Evolutionary conservation across 2,888 invertebrate genomes (phyloP).

Genomic region (Cephus pygmeus): DNA sequence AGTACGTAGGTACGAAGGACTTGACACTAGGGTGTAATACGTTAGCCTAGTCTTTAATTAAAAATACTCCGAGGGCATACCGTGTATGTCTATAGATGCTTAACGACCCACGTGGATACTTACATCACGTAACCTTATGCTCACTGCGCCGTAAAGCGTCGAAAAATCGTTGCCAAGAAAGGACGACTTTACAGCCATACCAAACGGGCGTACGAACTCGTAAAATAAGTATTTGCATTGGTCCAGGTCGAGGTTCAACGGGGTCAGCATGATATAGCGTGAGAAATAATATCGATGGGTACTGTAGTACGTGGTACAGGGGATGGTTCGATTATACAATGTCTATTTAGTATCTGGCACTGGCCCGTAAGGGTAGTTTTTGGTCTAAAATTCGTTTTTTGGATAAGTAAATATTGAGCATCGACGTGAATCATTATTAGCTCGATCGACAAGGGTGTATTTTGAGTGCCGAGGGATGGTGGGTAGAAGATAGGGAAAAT

Average conservation of each 20-base stretch:
- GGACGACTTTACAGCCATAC: slow-evolving; percentile 2
- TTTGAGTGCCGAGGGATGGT: not conserved
- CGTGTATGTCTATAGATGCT: not conserved
- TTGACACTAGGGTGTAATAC: not conserved
- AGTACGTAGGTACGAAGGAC: too few relatives aligned
- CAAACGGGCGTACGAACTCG: not conserved
- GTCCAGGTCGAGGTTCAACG: not conserved
- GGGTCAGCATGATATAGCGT: not conserved
- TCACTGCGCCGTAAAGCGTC: slow-evolving; percentile 1
- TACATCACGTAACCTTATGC: not conserved
- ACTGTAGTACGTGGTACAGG: not conserved
- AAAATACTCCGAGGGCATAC: not conserved
- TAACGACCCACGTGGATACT: not conserved
- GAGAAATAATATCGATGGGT: not conserved
- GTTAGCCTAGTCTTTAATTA: not conserved
- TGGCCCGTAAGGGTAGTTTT: not conserved
- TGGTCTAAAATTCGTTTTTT: not conserved
- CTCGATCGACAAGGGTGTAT: not conserved
- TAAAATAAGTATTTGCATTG: slow-evolving; percentile 16
- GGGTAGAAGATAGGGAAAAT: not conserved
- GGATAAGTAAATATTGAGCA: not conserved
- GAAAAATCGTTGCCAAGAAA: slow-evolving; percentile 16
- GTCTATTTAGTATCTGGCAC: not conserved
- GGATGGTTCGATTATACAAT: not conserved
- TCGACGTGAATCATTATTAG: not conserved